Conservation (phyloP, 2,888 invertebrate species). For the Pollenia amentaria region DNA sequence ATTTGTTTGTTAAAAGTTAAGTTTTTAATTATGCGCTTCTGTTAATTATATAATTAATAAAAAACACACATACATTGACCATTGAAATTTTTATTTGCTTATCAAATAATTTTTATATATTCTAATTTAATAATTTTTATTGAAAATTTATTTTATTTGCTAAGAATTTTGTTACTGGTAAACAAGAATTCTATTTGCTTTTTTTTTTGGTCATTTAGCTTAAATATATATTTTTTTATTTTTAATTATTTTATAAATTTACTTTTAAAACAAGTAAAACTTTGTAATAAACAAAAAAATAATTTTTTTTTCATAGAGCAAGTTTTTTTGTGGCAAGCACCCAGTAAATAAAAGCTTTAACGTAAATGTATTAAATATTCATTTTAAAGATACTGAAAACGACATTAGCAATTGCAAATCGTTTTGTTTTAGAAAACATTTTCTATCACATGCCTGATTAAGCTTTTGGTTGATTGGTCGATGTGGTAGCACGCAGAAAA, state of each 20-base stretch:
- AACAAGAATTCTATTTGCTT: constrained; percentile 44
- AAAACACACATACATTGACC: neutral
- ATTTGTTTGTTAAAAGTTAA: constrained; percentile 69
- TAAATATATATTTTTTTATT: constrained; percentile 29
- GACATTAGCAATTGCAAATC: too few species aligned
- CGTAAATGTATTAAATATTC: too few species aligned
- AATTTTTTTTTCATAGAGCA: too few species aligned
- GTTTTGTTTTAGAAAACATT: too few species aligned
- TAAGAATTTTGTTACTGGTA: constrained; percentile 72
- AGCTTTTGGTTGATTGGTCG: too few species aligned
- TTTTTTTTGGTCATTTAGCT: constrained; percentile 34
- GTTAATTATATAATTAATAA: neutral
- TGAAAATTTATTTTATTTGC: constrained; percentile 55
- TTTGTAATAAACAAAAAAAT: too few species aligned
- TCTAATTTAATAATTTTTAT: constrained; percentile 4
- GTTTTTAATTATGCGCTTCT: constrained; percentile 43
- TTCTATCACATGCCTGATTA: too few species aligned
- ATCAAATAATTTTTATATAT: neutral
- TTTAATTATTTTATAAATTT: neutral
- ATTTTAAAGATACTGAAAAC: too few species aligned
- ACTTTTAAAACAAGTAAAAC: constrained; percentile 8
- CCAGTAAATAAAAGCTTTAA: too few species aligned
- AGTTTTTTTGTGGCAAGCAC: too few species aligned
- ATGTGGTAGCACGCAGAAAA: too few species aligned
- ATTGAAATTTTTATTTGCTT: neutral